phyloP scores from a whole-genome alignment of 2,113 vertebrate genomes.

The Hydropotes inermis region DNA sequence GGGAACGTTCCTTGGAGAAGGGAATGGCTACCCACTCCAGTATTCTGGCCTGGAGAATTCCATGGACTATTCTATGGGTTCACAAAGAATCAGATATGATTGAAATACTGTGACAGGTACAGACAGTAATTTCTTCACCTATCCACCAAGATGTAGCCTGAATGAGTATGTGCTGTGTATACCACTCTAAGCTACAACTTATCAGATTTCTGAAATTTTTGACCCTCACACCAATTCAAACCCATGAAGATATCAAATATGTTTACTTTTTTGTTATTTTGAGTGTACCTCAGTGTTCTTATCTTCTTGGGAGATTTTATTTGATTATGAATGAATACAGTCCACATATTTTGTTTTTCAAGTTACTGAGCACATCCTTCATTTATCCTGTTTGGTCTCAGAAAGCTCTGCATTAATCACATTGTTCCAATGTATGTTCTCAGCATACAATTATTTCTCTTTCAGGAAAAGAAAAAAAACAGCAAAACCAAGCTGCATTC shows the following conservation, averaged over 20 bases:
- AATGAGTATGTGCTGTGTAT: not conserved
- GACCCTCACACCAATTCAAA: not conserved
- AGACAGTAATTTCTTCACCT: not conserved
- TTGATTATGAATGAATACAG: not conserved
- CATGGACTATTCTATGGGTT: not conserved
- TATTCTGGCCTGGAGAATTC: not conserved
- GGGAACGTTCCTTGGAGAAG: not conserved
- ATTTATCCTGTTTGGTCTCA: not conserved
- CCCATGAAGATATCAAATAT: not conserved
- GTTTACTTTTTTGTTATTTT: not conserved
- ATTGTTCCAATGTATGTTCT: not conserved
- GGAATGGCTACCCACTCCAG: not conserved
- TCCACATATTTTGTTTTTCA: not conserved
- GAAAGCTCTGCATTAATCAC: not conserved
- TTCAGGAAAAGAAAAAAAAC: not conserved
- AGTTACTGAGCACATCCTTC: not conserved
- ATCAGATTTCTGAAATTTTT: not conserved
- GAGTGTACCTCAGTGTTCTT: not conserved
- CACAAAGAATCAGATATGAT: not conserved
- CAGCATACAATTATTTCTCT: not conserved
- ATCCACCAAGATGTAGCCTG: not conserved
- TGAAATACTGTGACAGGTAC: fast-evolving
- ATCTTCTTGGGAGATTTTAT: not conserved
- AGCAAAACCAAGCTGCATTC: not conserved
- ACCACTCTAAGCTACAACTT: not conserved